These are phyloP conservation scores for Odobenus rosmarus DNA, from an alignment of 2,113 vertebrate genomes.

Conservation along the genomic window DNA sequence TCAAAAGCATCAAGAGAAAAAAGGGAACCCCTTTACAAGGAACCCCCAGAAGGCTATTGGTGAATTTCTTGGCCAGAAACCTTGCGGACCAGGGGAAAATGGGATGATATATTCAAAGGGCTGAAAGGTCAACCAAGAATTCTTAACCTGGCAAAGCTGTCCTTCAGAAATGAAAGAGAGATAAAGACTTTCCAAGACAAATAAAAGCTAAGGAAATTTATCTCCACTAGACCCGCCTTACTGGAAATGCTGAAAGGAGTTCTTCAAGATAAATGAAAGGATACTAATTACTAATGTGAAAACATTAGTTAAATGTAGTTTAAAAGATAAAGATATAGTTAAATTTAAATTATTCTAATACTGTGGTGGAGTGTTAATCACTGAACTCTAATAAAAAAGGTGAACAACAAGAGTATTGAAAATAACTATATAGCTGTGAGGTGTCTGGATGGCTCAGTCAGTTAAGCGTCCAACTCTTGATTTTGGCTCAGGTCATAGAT, in stretches of 20 bases:
- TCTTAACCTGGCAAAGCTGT: background rate
- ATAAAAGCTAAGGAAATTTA: background rate
- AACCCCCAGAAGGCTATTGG: background rate
- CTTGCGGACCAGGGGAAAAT: background rate
- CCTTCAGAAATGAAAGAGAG: background rate
- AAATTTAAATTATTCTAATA: background rate
- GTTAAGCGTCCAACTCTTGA: too few species aligned
- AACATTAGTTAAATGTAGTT: background rate
- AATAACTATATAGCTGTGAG: background rate
- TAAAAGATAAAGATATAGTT: background rate
- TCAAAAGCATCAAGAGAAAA: background rate
- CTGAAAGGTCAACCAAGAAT: background rate
- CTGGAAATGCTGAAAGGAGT: background rate
- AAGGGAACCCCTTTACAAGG: background rate
- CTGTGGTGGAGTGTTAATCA: background rate
- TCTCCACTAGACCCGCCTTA: background rate
- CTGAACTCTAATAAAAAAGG: background rate
- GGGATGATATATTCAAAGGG: background rate
- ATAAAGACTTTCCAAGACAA: background rate
- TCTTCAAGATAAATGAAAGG: background rate
- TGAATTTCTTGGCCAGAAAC: background rate
- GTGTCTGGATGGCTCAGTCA: too few species aligned
- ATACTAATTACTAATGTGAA: background rate
- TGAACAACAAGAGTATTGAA: background rate
- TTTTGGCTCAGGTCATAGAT: too few species aligned